These are phyloP conservation scores for Helleia helle DNA, from an alignment of 2,888 invertebrate genomes.

Conservation along the genomic window DNA sequence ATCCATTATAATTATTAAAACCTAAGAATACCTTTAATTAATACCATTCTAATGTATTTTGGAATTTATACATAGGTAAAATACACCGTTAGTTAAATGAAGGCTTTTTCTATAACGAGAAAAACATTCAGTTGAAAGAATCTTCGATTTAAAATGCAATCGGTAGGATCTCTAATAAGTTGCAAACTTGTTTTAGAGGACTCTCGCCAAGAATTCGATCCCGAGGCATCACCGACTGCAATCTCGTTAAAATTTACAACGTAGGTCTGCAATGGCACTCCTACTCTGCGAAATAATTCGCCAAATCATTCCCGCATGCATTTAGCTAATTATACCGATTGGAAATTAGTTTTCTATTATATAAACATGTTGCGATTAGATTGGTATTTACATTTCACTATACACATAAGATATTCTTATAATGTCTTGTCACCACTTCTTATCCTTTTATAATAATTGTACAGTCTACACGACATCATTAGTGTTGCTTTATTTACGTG, in stretches of 20 bases:
- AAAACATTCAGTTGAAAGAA: not conserved
- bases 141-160: slow-evolving; percentile 48
- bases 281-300: slow-evolving; percentile 34
- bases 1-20: not conserved
- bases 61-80: too few species aligned
- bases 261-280: slow-evolving; percentile 46
- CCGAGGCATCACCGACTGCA: slow-evolving; percentile 46
- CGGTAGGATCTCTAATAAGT: slow-evolving; percentile 57
- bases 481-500: not conserved
- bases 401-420: too few species aligned
- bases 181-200: slow-evolving; percentile 60
- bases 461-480: too few species aligned
- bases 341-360: slow-evolving; percentile 4
- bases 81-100: not conserved
- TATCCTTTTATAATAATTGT: too few species aligned
- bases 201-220: slow-evolving; percentile 47
- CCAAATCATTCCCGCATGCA: slow-evolving; percentile 41
- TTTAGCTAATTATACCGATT: slow-evolving; percentile 21
- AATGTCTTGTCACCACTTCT: too few species aligned
- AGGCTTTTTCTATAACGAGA: not conserved
- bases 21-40: not conserved
- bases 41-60: not conserved
- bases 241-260: slow-evolving; percentile 67
- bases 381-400: too few species aligned
- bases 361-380: too few species aligned